Evolutionary conservation across 2,888 invertebrate species (phyloP).

Genomic region (Corythucha ciliata): DNA sequence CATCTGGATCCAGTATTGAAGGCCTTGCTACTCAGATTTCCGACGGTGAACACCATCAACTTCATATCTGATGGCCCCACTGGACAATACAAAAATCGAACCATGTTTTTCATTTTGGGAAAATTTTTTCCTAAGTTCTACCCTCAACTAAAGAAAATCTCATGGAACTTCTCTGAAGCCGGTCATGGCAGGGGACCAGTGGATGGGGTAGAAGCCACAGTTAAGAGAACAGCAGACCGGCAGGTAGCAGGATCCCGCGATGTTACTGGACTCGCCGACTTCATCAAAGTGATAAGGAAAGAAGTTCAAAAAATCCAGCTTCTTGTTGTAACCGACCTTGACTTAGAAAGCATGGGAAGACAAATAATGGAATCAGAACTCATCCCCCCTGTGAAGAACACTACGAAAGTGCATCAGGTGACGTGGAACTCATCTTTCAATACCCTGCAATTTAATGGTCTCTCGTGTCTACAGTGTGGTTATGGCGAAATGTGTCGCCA

Average conservation of each 20-base stretch:
- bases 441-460: too few species aligned
- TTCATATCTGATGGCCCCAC: constrained; percentile 19
- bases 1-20: constrained; percentile 19
- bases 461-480: too few species aligned
- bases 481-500: too few species aligned
- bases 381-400: too few species aligned
- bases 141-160: constrained; percentile 21
- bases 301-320: constrained; percentile 8
- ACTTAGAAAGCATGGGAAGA: too few species aligned
- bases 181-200: too few species aligned
- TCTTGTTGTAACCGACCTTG: constrained; percentile 5
- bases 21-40: constrained; percentile 10
- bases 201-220: constrained; percentile 37
- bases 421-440: too few species aligned
- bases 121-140: constrained; percentile 6
- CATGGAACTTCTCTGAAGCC: constrained; percentile 38
- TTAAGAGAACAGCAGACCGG: constrained; percentile 37
- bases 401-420: too few species aligned
- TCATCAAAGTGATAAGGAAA: constrained; percentile 10
- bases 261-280: not conserved
- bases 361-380: too few species aligned
- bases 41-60: constrained; percentile 12
- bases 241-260: constrained; percentile 1
- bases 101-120: constrained; percentile 23
- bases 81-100: constrained; percentile 37